Evolutionary conservation across 2,888 invertebrate species (phyloP), one percentile per base, ranked within the genome.

Genomic region (Drosophila neonasuta): DNA sequence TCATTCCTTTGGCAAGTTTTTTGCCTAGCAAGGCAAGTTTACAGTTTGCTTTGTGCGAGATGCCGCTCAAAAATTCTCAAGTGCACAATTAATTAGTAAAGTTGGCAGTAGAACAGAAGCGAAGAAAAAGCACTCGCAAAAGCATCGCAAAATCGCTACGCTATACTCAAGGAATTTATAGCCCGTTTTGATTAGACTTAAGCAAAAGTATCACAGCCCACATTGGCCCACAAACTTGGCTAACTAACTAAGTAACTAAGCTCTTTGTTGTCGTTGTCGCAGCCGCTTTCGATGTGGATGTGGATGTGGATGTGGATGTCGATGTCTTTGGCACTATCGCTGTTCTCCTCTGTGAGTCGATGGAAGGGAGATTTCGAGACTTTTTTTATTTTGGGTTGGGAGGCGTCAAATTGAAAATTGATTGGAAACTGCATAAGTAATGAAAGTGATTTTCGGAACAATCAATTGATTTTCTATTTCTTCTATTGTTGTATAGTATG

Each of bases 81-180:
- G 83, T 83, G 83, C 79, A 78, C 83, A 83, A 83, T 83, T 83
- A 83, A 83, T 83, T 83, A 83, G 79, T 77, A 84, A 83, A 83
- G 85, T 86, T 86, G 73, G 68, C 72, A 69, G 56, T 42, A 46
- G 52, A 61, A 34, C 46, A 46, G 52, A 59, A 34, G 46, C 30
- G 44, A 39, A 55, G 57, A 10, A 44, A 34, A 44, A 51, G 30
- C 44, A 13, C 41, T 29, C 41, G 36, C 57, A 52, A 56, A 52
- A 58, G 55, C 34, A 59, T 42, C 57, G 74, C 54, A 66, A 54
- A n/a, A 49, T 30, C 30, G n/a, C 49, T 15, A 59, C 42, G 57
- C 64, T n/a, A 61, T 39, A 51, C 64, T 63, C 46, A 30, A n/a
- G 63, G 62, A 73, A 81, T 86, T 86, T 80, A 77, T 82, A 77